Conservation (phyloP, 2,797 vertebrate genomes). For the Tolypeutes matacus region DNA sequence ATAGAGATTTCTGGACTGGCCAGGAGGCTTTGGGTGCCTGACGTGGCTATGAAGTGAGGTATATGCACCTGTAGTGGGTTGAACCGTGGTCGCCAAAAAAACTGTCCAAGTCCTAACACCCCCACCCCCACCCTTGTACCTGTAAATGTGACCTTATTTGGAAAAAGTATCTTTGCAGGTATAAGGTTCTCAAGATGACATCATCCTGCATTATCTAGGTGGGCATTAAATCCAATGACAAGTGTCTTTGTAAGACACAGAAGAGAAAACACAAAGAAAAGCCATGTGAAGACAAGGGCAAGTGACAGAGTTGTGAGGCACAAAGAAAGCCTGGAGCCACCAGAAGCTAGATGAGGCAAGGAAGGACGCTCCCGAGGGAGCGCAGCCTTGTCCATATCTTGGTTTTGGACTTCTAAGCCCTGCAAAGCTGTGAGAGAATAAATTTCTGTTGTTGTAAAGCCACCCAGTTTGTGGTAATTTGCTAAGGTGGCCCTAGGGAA, state of each 20-base stretch:
- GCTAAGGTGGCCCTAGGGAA: neutral
- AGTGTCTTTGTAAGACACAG: neutral
- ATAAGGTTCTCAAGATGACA: neutral
- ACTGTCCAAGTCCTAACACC: neutral
- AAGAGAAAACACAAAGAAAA: neutral
- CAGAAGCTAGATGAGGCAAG: neutral
- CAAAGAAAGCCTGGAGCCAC: neutral
- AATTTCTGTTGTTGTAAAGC: neutral
- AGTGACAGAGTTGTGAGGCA: neutral
- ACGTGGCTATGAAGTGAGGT: neutral
- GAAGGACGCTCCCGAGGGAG: neutral
- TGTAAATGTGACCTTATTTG: neutral
- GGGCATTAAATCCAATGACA: neutral
- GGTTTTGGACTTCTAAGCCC: neutral
- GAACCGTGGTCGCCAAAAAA: neutral
- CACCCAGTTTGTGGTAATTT: neutral
- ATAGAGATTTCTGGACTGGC: neutral
- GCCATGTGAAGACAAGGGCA: neutral
- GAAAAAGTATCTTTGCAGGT: neutral
- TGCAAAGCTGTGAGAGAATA: neutral
- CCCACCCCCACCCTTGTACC: neutral
- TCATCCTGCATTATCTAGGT: neutral
- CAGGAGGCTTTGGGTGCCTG: neutral
- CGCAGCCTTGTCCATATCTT: accelerated
- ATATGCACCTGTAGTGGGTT: neutral